Evolutionary conservation across 2,888 invertebrate genomes (phyloP).

Genomic region (Drosophila formosana): DNA sequence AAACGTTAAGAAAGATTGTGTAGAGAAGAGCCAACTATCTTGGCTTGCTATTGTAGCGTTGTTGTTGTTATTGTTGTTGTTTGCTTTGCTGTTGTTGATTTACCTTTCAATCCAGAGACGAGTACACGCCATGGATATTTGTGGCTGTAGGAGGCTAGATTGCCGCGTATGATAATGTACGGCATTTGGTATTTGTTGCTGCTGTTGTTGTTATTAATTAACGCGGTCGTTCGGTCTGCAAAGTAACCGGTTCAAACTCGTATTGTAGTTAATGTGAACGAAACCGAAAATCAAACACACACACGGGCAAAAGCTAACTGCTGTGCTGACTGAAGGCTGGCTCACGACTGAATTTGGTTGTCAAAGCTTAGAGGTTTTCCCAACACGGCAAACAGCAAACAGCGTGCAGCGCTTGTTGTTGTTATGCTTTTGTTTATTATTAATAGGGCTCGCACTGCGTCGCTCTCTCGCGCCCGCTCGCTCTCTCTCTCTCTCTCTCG

Average conservation of each 20-base stretch:
- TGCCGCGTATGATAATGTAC: conserved; percentile 95
- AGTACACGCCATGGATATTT: conserved; percentile 95
- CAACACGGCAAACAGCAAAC: conserved; percentile 22
- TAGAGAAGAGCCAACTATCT: conserved; percentile 27
- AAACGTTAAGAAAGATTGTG: conserved; percentile 19
- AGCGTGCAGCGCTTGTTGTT: conserved; percentile 36
- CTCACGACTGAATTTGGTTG: conserved; percentile 67
- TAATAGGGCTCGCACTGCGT: conserved; percentile 47
- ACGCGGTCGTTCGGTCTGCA: conserved; percentile 49
- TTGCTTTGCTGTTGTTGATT: conserved; percentile 42
- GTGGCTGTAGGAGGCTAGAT: conserved; percentile 94
- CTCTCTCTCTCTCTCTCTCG: conserved; percentile 40
- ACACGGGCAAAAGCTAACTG: conserved; percentile 54
- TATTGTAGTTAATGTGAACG: conserved; percentile 12
- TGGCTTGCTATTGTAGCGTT: conserved; percentile 10
- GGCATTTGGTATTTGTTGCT: conserved; percentile 88
- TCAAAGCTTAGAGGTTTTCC: conserved; percentile 53
- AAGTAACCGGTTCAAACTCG: conserved; percentile 57
- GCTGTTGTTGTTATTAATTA: conserved; percentile 47
- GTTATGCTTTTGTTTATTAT: conserved; percentile 58
- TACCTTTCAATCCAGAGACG: conserved; percentile 94
- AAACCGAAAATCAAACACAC: conserved; percentile 38
- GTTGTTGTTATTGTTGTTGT: neutral
- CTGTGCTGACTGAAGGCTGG: conserved; percentile 62
- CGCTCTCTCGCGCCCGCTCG: conserved; percentile 41